phyloP scores from a whole-genome alignment of 2,888 invertebrate genomes.

The Folsomia candida region DNA sequence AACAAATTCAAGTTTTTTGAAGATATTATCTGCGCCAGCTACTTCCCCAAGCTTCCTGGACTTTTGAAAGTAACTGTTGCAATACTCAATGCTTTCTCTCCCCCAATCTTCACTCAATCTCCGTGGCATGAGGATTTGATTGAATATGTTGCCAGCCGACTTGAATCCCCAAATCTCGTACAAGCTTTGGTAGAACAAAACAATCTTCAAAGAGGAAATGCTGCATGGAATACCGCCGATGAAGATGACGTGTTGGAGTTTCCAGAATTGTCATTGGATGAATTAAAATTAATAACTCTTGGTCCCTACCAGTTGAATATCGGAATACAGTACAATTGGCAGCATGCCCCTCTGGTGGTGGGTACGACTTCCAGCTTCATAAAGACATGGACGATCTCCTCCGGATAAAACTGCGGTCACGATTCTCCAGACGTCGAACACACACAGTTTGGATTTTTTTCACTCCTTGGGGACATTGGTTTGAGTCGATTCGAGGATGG shows the following conservation, averaged over 20 bases:
- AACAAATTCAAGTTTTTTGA: not conserved
- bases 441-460: not conserved
- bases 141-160: not conserved
- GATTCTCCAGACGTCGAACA: not conserved
- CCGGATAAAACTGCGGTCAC: not conserved
- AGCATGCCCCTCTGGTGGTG: not conserved
- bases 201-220: conserved; percentile 26
- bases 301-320: not conserved
- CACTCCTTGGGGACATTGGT: not conserved
- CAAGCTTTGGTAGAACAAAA: conserved; percentile 25
- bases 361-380: not conserved
- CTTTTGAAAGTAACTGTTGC: not conserved
- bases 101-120: not conserved
- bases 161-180: not conserved
- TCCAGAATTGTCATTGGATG: not conserved
- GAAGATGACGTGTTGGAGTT: not conserved
- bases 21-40: not conserved
- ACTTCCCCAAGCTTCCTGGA: not conserved
- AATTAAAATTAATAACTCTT: not conserved
- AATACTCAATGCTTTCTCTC: not conserved
- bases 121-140: not conserved
- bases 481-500: not conserved
- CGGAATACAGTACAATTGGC: not conserved
- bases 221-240: not conserved
- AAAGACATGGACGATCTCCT: not conserved